These are phyloP conservation scores for Aphelinus atriplicis DNA, from an alignment of 1,140 invertebrate genomes.

Conservation along the genomic window DNA sequence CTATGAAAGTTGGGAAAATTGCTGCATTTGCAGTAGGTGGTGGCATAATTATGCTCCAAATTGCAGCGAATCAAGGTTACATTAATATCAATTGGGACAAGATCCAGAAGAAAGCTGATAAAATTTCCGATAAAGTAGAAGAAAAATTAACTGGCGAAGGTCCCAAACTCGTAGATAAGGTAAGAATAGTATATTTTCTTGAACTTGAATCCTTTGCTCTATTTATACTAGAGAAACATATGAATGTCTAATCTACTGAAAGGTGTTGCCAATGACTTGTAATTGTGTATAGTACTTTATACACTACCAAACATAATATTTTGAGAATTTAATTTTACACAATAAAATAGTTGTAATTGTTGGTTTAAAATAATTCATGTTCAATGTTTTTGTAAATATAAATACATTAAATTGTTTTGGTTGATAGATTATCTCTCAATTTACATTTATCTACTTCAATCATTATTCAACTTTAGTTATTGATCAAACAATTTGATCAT, in stretches of 20 bases:
- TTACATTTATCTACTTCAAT: too few species aligned
- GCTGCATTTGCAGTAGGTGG: constrained; percentile 89
- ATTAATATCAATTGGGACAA: constrained; percentile 92
- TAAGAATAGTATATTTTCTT: constrained; percentile 55
- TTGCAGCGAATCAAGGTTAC: constrained; percentile 92
- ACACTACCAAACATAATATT: too few species aligned
- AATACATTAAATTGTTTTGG: too few species aligned
- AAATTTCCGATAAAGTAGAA: constrained; percentile 82
- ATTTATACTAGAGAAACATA: constrained; percentile 35
- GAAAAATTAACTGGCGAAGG: constrained; percentile 78
- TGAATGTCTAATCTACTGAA: not conserved
- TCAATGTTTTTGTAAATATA: too few species aligned
- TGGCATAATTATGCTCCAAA: constrained; percentile 87
- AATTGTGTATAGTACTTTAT: too few species aligned
- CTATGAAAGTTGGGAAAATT: constrained; percentile 91
- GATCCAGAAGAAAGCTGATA: constrained; percentile 83
- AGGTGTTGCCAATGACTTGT: too few species aligned
- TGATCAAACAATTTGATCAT: too few species aligned
- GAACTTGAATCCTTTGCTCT: constrained; percentile 19
- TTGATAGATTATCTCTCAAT: too few species aligned
- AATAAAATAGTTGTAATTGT: too few species aligned
- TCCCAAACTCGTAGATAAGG: constrained; percentile 82
- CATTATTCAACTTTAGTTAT: too few species aligned
- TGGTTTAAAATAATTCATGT: too few species aligned
- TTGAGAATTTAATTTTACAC: too few species aligned